Evolutionary conservation across 2,797 vertebrate genomes (phyloP).

Genomic region (Psittacula echo): DNA sequence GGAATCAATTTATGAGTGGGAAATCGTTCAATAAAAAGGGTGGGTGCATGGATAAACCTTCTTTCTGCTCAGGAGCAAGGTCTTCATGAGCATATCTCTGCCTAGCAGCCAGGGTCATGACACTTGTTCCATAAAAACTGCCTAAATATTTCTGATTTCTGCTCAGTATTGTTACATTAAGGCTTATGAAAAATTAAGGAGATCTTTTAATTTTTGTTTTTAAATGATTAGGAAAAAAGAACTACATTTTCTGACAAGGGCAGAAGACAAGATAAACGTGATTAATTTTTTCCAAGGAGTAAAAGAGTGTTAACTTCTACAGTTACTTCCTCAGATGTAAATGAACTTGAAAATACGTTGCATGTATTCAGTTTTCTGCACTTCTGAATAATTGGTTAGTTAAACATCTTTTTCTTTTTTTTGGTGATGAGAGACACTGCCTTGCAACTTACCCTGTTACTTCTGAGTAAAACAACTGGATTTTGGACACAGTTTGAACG

Average conservation of each 20-base stretch:
- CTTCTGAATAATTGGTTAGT: background rate
- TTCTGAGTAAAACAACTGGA: background rate
- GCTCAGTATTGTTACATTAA: background rate
- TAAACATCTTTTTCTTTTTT: background rate
- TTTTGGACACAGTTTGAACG: background rate
- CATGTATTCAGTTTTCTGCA: slow-evolving; percentile 16
- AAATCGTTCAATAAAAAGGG: background rate
- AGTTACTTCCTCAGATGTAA: background rate
- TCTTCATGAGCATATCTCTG: background rate
- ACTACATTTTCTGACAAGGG: background rate
- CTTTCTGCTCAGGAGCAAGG: background rate
- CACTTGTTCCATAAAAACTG: background rate
- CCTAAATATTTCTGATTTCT: background rate
- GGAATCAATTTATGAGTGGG: background rate
- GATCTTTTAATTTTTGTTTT: background rate
- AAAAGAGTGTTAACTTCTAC: background rate
- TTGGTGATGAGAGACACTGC: background rate
- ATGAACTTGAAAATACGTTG: slow-evolving; percentile 10
- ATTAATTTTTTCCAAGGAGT: slow-evolving; percentile 1
- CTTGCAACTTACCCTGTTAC: background rate
- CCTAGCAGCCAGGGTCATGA: background rate
- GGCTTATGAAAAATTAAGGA: background rate
- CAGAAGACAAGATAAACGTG: background rate
- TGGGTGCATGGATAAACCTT: background rate
- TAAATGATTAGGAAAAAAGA: background rate